Evolutionary conservation across 2,113 vertebrate genomes (phyloP).

Genomic region (Typhlomys cinereus): DNA sequence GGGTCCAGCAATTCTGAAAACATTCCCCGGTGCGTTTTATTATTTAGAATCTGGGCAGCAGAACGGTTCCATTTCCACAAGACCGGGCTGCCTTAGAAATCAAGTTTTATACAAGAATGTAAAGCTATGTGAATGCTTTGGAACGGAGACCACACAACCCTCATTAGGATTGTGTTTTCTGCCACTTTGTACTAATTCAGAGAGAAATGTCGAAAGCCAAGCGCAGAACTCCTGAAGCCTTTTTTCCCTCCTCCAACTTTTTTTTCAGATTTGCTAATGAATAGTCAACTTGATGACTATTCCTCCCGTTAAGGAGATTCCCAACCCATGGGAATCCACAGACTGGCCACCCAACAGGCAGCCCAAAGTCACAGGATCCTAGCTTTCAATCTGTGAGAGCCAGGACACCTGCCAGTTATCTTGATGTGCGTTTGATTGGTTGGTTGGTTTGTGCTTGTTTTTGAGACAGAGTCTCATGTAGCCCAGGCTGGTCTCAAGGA

Average conservation of each 20-base stretch:
- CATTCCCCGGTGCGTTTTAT: not conserved
- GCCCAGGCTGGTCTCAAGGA: not conserved
- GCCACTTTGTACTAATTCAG: not conserved
- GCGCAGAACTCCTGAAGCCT: not conserved
- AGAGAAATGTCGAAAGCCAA: not conserved
- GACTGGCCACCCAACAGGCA: not conserved
- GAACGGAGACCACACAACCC: not conserved
- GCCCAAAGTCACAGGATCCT: not conserved
- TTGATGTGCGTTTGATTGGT: not conserved
- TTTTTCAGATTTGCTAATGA: not conserved
- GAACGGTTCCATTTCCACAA: not conserved
- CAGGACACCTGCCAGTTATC: not conserved
- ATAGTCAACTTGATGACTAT: not conserved
- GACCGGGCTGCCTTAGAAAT: not conserved
- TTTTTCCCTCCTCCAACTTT: not conserved
- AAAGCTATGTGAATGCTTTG: not conserved
- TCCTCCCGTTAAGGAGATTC: not conserved
- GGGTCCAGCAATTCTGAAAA: slow-evolving; percentile 5
- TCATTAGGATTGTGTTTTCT: not conserved
- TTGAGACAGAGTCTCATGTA: not conserved
- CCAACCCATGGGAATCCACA: not conserved
- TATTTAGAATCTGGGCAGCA: not conserved
- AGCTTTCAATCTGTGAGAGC: not conserved
- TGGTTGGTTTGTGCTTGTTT: not conserved
- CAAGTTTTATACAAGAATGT: not conserved